phyloP scores from a whole-genome alignment of 2,888 invertebrate species.

The Lepidonotus clava region DNA sequence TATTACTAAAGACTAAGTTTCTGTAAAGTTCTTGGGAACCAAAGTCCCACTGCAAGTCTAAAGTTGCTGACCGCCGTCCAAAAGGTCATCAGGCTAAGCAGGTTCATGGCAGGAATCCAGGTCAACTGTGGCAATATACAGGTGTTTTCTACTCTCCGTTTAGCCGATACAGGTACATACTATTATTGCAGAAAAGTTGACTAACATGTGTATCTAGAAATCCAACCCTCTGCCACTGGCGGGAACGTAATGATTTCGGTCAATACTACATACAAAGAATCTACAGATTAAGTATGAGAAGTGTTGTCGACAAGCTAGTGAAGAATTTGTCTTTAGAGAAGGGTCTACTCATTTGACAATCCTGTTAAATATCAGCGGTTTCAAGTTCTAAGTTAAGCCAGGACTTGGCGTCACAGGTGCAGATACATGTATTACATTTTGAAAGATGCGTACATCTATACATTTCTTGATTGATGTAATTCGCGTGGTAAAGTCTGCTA shows the following conservation, averaged over 20 bases:
- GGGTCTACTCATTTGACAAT: too few relatives aligned
- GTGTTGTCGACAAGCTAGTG: background rate
- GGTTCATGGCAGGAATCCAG: slow-evolving; percentile 19
- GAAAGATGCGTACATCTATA: too few relatives aligned
- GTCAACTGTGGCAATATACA: background rate
- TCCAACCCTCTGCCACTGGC: background rate
- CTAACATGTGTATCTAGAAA: background rate
- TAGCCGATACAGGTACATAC: background rate
- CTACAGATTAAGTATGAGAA: background rate
- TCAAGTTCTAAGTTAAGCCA: too few relatives aligned
- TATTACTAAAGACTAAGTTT: too few relatives aligned
- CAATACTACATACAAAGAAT: background rate
- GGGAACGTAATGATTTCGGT: background rate
- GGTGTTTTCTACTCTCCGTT: background rate
- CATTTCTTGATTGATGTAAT: too few relatives aligned
- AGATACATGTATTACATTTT: too few relatives aligned
- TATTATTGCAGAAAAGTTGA: background rate
- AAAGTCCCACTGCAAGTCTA: background rate
- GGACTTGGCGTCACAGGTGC: too few relatives aligned
- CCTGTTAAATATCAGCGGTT: too few relatives aligned
- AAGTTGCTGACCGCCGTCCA: background rate
- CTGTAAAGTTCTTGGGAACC: too few relatives aligned
- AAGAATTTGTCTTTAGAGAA: too few relatives aligned
- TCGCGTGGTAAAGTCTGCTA: too few relatives aligned
- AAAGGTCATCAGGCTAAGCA: slow-evolving; percentile 13